A percentile compares a stretch with the other conserved stretches of the same genome.
phyloP scores from a whole-genome alignment of 2,113 vertebrate genomes.

The Cranoglanis bouderius region DNA sequence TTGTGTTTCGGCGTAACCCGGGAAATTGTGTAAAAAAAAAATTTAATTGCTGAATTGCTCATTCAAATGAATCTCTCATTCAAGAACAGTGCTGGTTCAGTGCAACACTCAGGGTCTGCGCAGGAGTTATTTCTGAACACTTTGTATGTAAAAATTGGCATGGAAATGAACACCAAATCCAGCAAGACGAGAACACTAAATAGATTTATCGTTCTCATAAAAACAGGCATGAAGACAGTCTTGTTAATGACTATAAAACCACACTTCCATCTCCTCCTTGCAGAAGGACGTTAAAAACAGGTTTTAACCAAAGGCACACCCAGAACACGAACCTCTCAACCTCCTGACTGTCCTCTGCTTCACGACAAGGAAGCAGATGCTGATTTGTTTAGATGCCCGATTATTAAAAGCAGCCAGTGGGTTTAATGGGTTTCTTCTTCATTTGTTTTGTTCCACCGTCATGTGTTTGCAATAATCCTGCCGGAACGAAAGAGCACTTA shows the following conservation, averaged over 20 bases:
- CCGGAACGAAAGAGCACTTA: neutral
- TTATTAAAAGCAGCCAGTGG: slow-evolving; percentile 4
- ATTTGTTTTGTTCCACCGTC: slow-evolving; percentile 4
- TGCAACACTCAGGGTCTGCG: neutral
- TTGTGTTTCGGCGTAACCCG: neutral
- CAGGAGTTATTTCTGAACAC: no score
- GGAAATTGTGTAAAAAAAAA: no score
- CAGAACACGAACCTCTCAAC: neutral
- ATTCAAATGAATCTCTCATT: neutral
- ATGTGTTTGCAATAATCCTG: slow-evolving; percentile 35
- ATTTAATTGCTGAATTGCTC: neutral
- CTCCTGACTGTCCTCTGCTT: neutral
- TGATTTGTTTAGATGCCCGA: neutral
- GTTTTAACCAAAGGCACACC: neutral
- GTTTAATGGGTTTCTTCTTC: slow-evolving; percentile 1
- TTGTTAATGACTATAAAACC: neutral
- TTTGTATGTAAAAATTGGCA: neutral
- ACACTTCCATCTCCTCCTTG: neutral
- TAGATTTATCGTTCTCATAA: neutral
- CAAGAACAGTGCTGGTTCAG: no score
- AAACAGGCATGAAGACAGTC: neutral
- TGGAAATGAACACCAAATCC: neutral
- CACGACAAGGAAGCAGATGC: neutral
- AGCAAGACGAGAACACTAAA: neutral
- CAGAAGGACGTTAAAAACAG: neutral